Evolutionary conservation across 2,888 invertebrate species (phyloP), one percentile per base, ranked within the genome.

Genomic region (Noctua comes): DNA sequence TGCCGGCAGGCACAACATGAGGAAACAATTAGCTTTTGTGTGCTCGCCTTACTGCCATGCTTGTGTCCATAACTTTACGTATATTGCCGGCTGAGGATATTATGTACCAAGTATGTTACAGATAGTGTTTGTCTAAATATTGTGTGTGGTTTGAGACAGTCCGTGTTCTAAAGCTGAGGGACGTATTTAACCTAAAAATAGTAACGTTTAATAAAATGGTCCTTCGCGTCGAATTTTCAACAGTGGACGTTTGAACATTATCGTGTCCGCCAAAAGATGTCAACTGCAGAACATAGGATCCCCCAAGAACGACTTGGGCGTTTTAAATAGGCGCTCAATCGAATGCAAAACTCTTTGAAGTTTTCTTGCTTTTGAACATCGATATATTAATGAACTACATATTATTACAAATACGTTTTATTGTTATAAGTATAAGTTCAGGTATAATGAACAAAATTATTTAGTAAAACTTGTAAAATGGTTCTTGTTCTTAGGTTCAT

Each of bases 21-120:
- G 88, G 77, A 87, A 87, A 80, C 82, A 88, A 88, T 87, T 86
- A 86, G 84, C 87, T 82, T 78, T 80, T 80, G 87, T 86, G 77
- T 80, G 73, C 82, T 70, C 40, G 80, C 77, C 57, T 84, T 75
- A 68, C 77, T 87, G 80, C 84, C 77, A 74, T 73, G 69, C 73
- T 79, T 68, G 62, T 72, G 72, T 80, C 51, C 72, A 86, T 84
- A 78, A 72, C 86, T 78, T 81, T 75, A 77, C 54, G 48, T 83
- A 76, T 83, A 83, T 86, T 83, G 71, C 65, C 66, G 65, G 79
- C 48, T 70, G 51, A 54, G 46, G 7, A 24, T 65, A 71, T 79
- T 62, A 40, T 21, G 31, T 65, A 43, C 27, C 57, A 48, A 83
- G 48, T 65, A 65, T 69, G 65, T 36, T 18, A 40, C 24, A 43